Evolutionary conservation across 2,888 invertebrate species (phyloP).

Genomic region (Tenthredo livida): DNA sequence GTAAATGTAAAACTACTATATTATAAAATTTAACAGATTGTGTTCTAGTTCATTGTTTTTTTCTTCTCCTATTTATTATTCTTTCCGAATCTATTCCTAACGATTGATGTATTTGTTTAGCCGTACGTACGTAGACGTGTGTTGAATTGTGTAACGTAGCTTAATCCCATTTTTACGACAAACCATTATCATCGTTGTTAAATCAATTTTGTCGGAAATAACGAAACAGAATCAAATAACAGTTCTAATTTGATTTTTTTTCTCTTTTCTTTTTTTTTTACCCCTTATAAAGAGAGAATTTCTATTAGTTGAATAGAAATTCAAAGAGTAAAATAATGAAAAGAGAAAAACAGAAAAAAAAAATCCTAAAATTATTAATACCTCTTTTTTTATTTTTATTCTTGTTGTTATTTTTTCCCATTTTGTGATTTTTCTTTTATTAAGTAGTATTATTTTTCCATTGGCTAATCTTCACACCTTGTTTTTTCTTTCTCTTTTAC

Average conservation of each 20-base stretch:
- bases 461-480: not conserved
- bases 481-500: not conserved
- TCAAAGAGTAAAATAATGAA: not conserved
- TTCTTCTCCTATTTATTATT: not conserved
- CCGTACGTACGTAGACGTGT: not conserved
- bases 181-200: not conserved
- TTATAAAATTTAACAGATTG: not conserved
- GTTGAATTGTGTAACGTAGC: not conserved
- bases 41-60: not conserved
- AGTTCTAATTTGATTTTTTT: not conserved
- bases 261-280: too few species aligned
- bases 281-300: not conserved
- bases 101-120: not conserved
- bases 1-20: not conserved
- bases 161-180: not conserved
- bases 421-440: not conserved
- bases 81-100: not conserved
- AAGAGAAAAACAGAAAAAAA: not conserved
- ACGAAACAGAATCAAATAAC: not conserved
- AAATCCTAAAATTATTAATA: conserved; percentile 13
- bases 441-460: conserved; percentile 21
- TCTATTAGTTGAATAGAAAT: not conserved
- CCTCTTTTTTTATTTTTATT: not conserved
- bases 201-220: not conserved
- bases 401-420: not conserved